Percentiles rank a stretch among this genome's conserved stretches.
phyloP scores from a whole-genome alignment of 2,113 vertebrate genomes.

The Bos taurus region ARS-UCD2.0 NC_037336.1:52149001-52149500 shows the following conservation, averaged over 20 bases:
- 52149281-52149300: not conserved
- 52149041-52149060: conserved; percentile 11
- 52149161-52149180: not conserved
- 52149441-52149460: not conserved
- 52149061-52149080: not conserved
- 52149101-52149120: not conserved
- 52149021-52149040: not conserved
- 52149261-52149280: not conserved
- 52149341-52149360: not conserved
- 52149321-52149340: not conserved
- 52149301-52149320: not conserved
- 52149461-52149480: not conserved
- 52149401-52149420: not conserved
- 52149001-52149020: conserved; percentile 30
- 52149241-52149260: not conserved
- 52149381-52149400: not conserved
- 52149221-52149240: not conserved
- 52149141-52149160: not conserved
- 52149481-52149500: not conserved
- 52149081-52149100: not conserved
- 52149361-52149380: not conserved
- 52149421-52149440: not conserved
- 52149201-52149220: not conserved
- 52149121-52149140: not conserved
- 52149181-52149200: not conserved